A percentile compares a stretch with the other conserved stretches of the same genome.
Conservation (phyloP, 2,888 invertebrate species). For the Drosophila ezoana region DNA sequence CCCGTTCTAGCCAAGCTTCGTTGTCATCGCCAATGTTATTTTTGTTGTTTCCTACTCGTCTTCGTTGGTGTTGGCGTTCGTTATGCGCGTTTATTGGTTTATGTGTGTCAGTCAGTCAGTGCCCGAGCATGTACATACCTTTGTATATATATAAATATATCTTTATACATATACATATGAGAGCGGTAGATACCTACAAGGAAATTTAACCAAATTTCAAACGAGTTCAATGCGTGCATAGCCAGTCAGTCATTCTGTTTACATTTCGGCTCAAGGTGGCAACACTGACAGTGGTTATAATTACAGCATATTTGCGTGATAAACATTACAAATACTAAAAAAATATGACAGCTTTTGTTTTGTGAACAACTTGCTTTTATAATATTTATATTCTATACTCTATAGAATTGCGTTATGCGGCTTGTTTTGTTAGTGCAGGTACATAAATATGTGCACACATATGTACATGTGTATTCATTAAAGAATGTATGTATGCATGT, state of each 20-base stretch:
- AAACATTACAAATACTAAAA: constrained; percentile 6
- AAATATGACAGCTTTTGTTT: constrained; percentile 34
- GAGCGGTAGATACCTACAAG: constrained; percentile 73
- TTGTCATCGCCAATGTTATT: constrained; percentile 76
- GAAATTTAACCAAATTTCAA: constrained; percentile 56
- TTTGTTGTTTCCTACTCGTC: constrained; percentile 71
- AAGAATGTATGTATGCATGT: constrained; percentile 27
- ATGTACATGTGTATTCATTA: neutral
- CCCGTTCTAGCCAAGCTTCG: constrained; percentile 47
- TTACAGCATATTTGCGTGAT: constrained; percentile 50
- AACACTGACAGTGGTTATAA: constrained; percentile 36
- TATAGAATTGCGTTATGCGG: constrained; percentile 30
- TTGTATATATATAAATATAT: constrained; percentile 22
- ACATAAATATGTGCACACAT: constrained; percentile 12
- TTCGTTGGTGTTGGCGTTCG: constrained; percentile 34
- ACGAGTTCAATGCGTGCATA: constrained; percentile 73
- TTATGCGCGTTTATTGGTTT: constrained; percentile 57
- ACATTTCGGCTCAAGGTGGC: constrained; percentile 52
- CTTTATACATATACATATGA: constrained; percentile 27
- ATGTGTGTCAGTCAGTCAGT: constrained; percentile 81
- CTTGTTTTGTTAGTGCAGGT: constrained; percentile 20
- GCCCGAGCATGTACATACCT: constrained; percentile 42
- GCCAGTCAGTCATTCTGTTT: constrained; percentile 57
- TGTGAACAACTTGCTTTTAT: neutral
- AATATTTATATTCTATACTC: constrained; percentile 1